Conservation (phyloP, 2,888 invertebrate genomes). For the Dioctria rufipes region DNA sequence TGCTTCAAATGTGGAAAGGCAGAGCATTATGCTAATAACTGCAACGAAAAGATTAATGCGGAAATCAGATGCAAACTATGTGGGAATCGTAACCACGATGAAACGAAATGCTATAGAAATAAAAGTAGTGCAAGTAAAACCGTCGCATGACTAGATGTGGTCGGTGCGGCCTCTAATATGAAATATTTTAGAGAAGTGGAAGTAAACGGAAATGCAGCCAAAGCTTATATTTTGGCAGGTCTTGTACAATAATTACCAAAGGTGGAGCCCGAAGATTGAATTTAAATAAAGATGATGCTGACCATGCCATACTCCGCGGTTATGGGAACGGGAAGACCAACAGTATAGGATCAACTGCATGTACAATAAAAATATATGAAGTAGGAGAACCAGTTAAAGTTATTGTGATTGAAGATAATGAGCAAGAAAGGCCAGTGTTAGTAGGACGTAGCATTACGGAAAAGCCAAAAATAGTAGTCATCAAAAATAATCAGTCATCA, state of each 20-base stretch:
- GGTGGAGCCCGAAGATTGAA: neutral
- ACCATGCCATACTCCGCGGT: neutral
- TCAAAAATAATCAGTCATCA: too few species aligned
- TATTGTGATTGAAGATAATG: conserved; percentile 39
- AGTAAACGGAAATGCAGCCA: too few species aligned
- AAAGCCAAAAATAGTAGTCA: conserved; percentile 19
- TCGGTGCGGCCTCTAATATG: neutral
- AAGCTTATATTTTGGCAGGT: conserved; percentile 36
- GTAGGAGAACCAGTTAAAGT: conserved; percentile 1
- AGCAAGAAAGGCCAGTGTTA: conserved; percentile 43
- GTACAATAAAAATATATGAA: conserved; percentile 40
- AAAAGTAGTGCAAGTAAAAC: neutral
- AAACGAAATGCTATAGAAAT: neutral
- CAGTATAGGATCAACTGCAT: too few species aligned
- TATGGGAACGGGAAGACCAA: conserved; percentile 4
- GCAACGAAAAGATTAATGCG: too few species aligned
- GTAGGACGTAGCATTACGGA: conserved; percentile 44
- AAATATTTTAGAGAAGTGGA: conserved; percentile 35
- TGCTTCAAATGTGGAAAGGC: too few species aligned
- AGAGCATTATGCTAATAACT: too few species aligned
- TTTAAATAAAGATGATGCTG: neutral
- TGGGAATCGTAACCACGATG: neutral
- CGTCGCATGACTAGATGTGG: conserved; percentile 11
- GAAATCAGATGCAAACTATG: too few species aligned
- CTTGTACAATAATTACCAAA: conserved; percentile 16